Base-by-base conservation (phyloP, 1,140 invertebrate genomes). In the Drosophila lacertosa region DNA sequence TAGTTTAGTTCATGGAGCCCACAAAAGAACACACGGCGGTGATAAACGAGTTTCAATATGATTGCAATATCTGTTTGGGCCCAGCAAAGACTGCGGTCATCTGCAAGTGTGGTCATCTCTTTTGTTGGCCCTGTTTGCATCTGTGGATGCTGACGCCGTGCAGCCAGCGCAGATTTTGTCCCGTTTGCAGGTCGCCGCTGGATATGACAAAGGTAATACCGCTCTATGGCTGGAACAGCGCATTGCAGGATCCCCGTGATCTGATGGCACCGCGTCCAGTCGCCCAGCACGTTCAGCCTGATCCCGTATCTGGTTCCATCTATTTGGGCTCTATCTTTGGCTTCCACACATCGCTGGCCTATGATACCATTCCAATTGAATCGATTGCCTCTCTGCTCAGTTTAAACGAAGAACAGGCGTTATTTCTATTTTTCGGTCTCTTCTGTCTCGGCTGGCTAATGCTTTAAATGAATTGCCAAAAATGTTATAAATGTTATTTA, bases 11-110 rank as follows among this genome's bases (percentile, higher is more conserved):
- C 9, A 53, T 53, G 50, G 50, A 37, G 24, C 15, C n/a, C 18
- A 39, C 2, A 15, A 10, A 24, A 4, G 9, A 35, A n/a, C n/a
- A n/a, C 2, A 22, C 5, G 2, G 11, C 4, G 0, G 7, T 3
- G 13, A 7, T 1, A 2, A 29, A 51, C 1, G 13, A 9, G 22
- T 53, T 32, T 1, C 3, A 1, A 15, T 53, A 18, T 16, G 50
- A 53, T 10, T 53, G 50, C 13, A 53, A 53, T n/a, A 39, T 53
- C 9, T 53, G 50, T 1, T 10, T 24, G 7, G 20, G 4, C 1
- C 22, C 50, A n/a, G 50, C 33, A 18, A 53, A 24, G 7, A 53
- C 37, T 24, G 33, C 50, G n/a, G 50, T 53, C 0, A 53, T 53
- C n/a, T 53, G 33, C 6, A 13, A 11, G 0, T 54, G 51, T n/a